These are phyloP conservation scores for Chromobotia macracanthus DNA, from an alignment of 2,797 vertebrate genomes.

Conservation along the genomic window DNA sequence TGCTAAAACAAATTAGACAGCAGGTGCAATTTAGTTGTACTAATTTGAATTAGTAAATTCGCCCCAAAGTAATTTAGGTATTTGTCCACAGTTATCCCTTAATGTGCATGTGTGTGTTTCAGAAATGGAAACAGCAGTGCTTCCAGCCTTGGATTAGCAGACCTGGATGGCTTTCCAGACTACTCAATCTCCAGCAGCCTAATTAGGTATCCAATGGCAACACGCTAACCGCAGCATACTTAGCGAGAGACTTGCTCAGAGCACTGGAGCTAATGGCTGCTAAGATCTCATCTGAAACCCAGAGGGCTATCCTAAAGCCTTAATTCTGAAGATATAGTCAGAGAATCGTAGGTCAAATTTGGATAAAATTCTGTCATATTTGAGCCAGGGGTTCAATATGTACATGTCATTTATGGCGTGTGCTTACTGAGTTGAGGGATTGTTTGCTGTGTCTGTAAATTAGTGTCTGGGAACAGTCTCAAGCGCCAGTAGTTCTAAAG, in stretches of 20 bases:
- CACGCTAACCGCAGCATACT: not conserved
- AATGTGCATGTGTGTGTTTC: conserved; percentile 66
- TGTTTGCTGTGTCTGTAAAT: conserved; percentile 14
- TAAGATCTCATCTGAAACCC: conserved; percentile 5
- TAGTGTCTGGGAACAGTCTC: conserved; percentile 9
- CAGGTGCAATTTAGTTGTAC: conserved; percentile 8
- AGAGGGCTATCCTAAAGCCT: not conserved
- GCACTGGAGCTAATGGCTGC: conserved; percentile 17
- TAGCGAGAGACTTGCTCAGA: conserved; percentile 7
- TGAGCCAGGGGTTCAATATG: not conserved
- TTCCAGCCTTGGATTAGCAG: conserved; percentile 89
- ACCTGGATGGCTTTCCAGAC: conserved; percentile 92
- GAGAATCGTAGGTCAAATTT: not conserved
- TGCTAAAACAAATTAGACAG: not conserved
- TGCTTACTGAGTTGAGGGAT: not conserved
- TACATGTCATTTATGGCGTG: not conserved
- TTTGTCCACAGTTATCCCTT: conserved; percentile 30
- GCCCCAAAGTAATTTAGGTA: conserved; percentile 15
- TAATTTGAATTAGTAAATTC: conserved; percentile 19
- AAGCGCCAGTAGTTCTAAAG: conserved; percentile 4
- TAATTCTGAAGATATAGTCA: not conserved
- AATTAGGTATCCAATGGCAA: conserved; percentile 83
- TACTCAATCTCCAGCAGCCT: conserved; percentile 80
- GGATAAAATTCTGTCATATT: not conserved
- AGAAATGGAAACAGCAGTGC: conserved; percentile 95